Evolutionary conservation across 2,797 vertebrate genomes (phyloP).

Genomic region (Pangasius sanitwongsei): DNA sequence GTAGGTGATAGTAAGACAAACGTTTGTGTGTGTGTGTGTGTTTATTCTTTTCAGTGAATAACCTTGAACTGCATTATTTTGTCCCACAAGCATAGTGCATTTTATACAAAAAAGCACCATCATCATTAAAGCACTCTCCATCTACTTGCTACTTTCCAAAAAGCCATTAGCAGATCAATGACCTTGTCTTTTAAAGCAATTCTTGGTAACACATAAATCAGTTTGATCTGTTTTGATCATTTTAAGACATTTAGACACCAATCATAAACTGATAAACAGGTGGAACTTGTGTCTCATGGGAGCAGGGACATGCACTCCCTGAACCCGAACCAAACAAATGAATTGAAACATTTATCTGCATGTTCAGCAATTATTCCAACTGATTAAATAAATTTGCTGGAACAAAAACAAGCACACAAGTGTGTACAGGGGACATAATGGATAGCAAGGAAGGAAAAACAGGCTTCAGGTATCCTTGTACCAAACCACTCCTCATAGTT

Average conservation of each 20-base stretch:
- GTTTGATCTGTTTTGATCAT: constrained; percentile 28
- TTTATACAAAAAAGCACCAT: not conserved
- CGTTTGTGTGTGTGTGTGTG: not conserved
- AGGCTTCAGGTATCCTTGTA: constrained; percentile 1
- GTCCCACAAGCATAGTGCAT: not conserved
- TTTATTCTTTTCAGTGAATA: not conserved
- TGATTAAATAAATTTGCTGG: constrained; percentile 73
- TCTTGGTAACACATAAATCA: constrained; percentile 41
- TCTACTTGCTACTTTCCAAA: not conserved
- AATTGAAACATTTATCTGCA: constrained; percentile 69
- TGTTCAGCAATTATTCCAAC: constrained; percentile 74
- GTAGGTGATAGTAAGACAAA: not conserved
- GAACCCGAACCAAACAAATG: constrained; percentile 68
- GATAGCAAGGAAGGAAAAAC: not conserved
- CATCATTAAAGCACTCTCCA: not conserved
- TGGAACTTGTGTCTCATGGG: constrained; percentile 13
- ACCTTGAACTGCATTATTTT: not conserved
- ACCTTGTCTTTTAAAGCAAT: constrained; percentile 34
- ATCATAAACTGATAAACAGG: constrained; percentile 46
- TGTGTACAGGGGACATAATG: constrained; percentile 62
- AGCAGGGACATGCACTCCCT: constrained; percentile 27
- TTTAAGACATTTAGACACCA: constrained; percentile 27
- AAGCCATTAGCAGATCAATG: constrained; percentile 4
- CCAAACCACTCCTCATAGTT: not conserved
- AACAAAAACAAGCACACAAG: constrained; percentile 72